These are phyloP conservation scores for Brassicogethes aeneus DNA, from an alignment of 2,888 invertebrate species.

Conservation along the genomic window DNA sequence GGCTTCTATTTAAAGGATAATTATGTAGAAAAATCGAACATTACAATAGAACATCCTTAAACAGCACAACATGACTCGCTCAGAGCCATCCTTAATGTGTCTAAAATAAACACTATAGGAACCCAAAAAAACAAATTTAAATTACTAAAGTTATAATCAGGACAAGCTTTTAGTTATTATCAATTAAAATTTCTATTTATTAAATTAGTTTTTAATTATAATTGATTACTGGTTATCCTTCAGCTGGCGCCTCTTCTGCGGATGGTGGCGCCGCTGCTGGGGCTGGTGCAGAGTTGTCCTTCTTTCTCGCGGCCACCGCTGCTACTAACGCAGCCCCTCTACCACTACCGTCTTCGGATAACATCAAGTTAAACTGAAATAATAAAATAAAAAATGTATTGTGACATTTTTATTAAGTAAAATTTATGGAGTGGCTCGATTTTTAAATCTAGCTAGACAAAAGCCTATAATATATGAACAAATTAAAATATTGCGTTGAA, in stretches of 20 bases:
- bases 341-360: slow-evolving; percentile 95
- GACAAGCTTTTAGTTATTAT: slow-evolving; percentile 3
- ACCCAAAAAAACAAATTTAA: not conserved
- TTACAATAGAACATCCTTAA: not conserved
- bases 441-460: too few species aligned
- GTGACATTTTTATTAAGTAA: too few species aligned
- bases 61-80: not conserved
- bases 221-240: not conserved
- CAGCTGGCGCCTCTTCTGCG: not conserved
- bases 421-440: too few species aligned
- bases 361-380: slow-evolving; percentile 81
- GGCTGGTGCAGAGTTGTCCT: not conserved
- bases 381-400: too few species aligned
- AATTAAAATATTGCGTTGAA: too few species aligned
- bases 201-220: not conserved
- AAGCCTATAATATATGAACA: too few species aligned
- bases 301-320: slow-evolving; percentile 61
- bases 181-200: slow-evolving; percentile 1
- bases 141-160: not conserved
- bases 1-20: too few species aligned
- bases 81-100: not conserved
- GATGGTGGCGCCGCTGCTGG: not conserved
- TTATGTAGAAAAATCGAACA: too few species aligned
- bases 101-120: not conserved
- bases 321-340: slow-evolving; percentile 92